Conservation (phyloP, 2,113 vertebrate species). For the Ageneiosus marmoratus region DNA sequence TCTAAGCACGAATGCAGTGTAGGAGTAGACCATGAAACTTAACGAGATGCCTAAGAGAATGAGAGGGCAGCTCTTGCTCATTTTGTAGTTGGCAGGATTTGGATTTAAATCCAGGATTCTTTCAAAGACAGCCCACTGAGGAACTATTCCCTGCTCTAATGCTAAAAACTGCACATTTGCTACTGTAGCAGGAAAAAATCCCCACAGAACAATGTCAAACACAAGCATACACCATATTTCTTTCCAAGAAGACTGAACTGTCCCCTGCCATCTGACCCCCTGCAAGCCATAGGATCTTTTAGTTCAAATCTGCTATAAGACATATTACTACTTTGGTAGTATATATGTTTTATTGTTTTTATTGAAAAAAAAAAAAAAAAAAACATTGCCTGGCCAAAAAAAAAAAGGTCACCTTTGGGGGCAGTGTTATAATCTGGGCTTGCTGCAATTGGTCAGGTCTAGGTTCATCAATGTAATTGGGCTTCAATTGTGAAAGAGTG, state of each 20-base stretch:
- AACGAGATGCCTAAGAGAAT: slow-evolving; percentile 22
- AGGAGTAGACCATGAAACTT: slow-evolving; percentile 21
- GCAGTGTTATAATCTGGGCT: too few species aligned
- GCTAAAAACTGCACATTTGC: background rate
- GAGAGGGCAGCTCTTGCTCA: slow-evolving; percentile 4
- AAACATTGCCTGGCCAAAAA: too few species aligned
- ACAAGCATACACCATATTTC: background rate
- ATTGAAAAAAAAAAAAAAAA: too few species aligned
- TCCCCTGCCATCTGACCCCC: background rate
- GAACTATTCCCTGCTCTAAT: background rate
- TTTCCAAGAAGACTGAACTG: background rate
- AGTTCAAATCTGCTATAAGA: too few species aligned
- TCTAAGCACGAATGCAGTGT: slow-evolving; percentile 23
- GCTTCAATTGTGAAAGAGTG: too few species aligned
- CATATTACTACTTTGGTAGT: background rate
- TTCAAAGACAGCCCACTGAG: slow-evolving; percentile 14
- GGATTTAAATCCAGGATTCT: slow-evolving; percentile 12
- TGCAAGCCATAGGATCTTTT: background rate
- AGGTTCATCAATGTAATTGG: too few species aligned
- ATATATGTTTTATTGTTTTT: background rate
- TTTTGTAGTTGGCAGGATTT: slow-evolving; percentile 11
- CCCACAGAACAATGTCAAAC: background rate
- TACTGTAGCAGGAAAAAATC: background rate
- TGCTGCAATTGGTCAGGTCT: too few species aligned
- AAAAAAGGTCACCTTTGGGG: too few species aligned